These are phyloP conservation scores for Percina caprodes DNA, from an alignment of 2,113 vertebrate genomes.

Conservation along the genomic window DNA sequence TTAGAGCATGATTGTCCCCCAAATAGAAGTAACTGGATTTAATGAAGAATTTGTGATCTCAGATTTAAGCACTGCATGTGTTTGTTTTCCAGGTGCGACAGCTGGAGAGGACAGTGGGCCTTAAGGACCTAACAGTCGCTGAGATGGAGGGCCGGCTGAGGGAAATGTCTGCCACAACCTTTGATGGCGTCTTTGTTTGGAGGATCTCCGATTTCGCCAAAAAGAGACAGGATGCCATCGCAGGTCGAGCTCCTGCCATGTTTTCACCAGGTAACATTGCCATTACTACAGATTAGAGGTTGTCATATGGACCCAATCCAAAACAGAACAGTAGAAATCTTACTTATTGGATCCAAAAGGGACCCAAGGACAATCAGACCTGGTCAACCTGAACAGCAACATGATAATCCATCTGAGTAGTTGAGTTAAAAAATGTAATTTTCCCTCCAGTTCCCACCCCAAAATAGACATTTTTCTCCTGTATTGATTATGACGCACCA, in stretches of 20 bases:
- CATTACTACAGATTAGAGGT: background rate
- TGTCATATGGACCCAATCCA: background rate
- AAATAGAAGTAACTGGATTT: background rate
- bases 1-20: background rate
- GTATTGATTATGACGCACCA: too few relatives aligned
- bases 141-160: slow-evolving; percentile 92
- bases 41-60: background rate
- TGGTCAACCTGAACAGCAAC: too few relatives aligned
- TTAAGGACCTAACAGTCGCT: slow-evolving; percentile 92
- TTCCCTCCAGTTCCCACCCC: too few relatives aligned
- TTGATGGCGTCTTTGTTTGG: slow-evolving; percentile 95
- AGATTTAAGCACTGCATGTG: background rate
- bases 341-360: too few relatives aligned
- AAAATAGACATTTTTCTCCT: too few relatives aligned
- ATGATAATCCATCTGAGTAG: too few relatives aligned
- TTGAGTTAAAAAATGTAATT: too few relatives aligned
- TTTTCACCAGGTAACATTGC: slow-evolving; percentile 92
- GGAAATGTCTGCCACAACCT: slow-evolving; percentile 91
- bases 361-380: too few relatives aligned
- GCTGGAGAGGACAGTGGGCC: slow-evolving; percentile 92
- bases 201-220: slow-evolving; percentile 93
- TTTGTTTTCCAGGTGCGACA: slow-evolving; percentile 88
- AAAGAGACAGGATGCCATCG: slow-evolving; percentile 94
- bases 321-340: background rate
- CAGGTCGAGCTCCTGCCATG: slow-evolving; percentile 92